Evolutionary conservation across 1,140 invertebrate genomes (phyloP), one percentile per base, ranked within the genome.

Genomic region (Holotrichia oblita): DNA sequence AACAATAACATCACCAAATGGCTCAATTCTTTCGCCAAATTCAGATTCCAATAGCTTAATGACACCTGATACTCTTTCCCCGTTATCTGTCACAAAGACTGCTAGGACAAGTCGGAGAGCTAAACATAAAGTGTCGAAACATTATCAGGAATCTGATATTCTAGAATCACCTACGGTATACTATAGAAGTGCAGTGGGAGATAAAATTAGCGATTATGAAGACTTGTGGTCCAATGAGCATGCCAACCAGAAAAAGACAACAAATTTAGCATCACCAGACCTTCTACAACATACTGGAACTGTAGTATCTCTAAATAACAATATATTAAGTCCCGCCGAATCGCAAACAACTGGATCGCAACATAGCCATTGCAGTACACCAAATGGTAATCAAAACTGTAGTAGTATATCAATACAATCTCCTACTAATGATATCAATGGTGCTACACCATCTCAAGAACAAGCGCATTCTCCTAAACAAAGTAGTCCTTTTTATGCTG

Each of bases 201-300:
- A 98, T 85, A 98, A 97, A 88, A 93, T 96, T 24, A 97, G 95
- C 78, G 97, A 98, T 87, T 98, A 98, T 86, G 96, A 98, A 88
- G 97, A 98, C 85, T 93, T 98, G 80, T 98, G 96, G 96, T 92
- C 91, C 44, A 92, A 91, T 64, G 92, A 95, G 87, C 85, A 90
- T 85, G 34, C 83, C 89, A 91, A 78, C 41, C 79, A 79, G 6
- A 84, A 81, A 81, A 82, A 81, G 79, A 77, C 40, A 6, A 77
- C 59, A 41, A 81, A 76, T 34, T 82, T 84, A 44, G 80, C 82
- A 7, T 86, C 85, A 6, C 85, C 85, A 20, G 85, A 86, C 82
- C 73, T 86, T 6, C 78, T 86, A 14, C 85, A 85, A 77, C 84
- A 86, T 72, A 72, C 82, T 85, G 87, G 87, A 27, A 86, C 87